These are phyloP conservation scores for Andrena haemorrhoa DNA, from an alignment of 2,888 invertebrate species.

Conservation along the genomic window DNA sequence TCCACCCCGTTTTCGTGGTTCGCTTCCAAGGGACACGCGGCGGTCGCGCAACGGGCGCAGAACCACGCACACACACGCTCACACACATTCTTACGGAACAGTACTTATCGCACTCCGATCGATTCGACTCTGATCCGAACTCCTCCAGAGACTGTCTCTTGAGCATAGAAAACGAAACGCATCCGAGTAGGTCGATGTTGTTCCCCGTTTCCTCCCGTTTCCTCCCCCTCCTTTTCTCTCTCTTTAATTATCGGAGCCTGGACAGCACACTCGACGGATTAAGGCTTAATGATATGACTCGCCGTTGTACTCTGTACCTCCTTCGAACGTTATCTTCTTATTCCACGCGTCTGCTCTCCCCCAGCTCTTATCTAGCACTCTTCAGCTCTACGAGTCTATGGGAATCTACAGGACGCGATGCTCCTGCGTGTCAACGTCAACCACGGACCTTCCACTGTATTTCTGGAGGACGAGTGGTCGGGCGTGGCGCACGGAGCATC, in stretches of 20 bases:
- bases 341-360: background rate
- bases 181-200: slow-evolving; percentile 43
- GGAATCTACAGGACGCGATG: slow-evolving; percentile 24
- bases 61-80: slow-evolving; percentile 16
- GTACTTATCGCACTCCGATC: slow-evolving; percentile 30
- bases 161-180: slow-evolving; percentile 57
- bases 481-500: slow-evolving; percentile 3
- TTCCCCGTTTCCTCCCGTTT: slow-evolving; percentile 57
- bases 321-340: slow-evolving; percentile 48
- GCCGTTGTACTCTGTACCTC: slow-evolving; percentile 74
- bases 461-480: background rate
- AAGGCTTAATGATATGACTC: slow-evolving; percentile 79
- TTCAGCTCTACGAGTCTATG: slow-evolving; percentile 11
- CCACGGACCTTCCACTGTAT: background rate
- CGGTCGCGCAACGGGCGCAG: slow-evolving; percentile 19
- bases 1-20: background rate
- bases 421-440: background rate
- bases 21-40: slow-evolving; percentile 14
- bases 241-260: slow-evolving; percentile 55
- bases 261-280: slow-evolving; percentile 74
- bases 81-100: slow-evolving; percentile 17
- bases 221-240: background rate
- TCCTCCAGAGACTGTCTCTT: slow-evolving; percentile 42
- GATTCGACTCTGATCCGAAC: slow-evolving; percentile 30
- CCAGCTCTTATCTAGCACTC: background rate